Evolutionary conservation across 53 echinoderm and acorn worm species (phyloP).

Genomic region (Holothuria leucospilota): DNA sequence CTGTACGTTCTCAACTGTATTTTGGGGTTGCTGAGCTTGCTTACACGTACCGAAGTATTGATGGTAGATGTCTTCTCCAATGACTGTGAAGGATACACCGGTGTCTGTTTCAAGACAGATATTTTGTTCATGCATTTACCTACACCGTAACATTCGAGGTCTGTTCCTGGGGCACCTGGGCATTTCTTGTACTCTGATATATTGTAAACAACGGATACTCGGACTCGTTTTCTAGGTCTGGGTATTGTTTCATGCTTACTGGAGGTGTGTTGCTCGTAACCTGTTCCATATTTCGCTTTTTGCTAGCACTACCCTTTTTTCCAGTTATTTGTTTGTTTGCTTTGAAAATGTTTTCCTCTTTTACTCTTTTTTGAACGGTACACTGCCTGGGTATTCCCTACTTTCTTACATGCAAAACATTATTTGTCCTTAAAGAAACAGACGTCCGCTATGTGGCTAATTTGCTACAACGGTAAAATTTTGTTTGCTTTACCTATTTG

Average conservation of each 20-base stretch:
- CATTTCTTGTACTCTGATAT: no score
- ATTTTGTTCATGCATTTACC: neutral
- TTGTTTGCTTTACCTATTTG: no score
- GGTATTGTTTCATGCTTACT: no score
- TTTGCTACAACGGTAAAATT: neutral
- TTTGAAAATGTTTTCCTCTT: neutral
- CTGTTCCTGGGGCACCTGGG: no score
- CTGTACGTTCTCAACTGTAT: conserved; percentile 24
- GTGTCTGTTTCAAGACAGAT: conserved; percentile 40
- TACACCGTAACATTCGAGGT: neutral
- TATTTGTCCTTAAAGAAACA: neutral
- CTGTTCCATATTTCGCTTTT: no score
- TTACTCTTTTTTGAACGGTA: neutral
- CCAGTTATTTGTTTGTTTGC: no score
- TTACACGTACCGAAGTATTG: neutral
- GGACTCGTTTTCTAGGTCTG: no score
- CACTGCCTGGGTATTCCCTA: neutral
- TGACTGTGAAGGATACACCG: conserved; percentile 30
- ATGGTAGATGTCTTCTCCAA: conserved; percentile 29
- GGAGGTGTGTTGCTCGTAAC: no score
- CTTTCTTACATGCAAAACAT: neutral
- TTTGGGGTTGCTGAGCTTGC: neutral
- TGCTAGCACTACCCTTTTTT: no score
- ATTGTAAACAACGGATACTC: no score
- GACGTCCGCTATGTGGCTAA: neutral